phyloP scores from a whole-genome alignment of 2,888 invertebrate species.

The Lochmaea capreae region DNA sequence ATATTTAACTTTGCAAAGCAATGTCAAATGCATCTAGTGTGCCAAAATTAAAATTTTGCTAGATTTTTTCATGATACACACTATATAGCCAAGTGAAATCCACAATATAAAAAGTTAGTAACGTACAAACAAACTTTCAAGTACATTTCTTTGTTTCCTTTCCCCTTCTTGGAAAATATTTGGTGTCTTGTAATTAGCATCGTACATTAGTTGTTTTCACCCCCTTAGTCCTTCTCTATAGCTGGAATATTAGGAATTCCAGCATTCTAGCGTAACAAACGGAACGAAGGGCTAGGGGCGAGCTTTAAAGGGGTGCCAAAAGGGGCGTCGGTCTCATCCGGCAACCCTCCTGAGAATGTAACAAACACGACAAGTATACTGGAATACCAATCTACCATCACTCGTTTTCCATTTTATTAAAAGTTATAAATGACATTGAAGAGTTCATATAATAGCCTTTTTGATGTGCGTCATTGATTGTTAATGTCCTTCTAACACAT shows the following conservation, averaged over 20 bases:
- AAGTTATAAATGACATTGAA: constrained; percentile 2
- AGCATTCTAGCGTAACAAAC: constrained; percentile 27
- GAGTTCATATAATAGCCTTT: no score
- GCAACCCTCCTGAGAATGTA: constrained; percentile 22
- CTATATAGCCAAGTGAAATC: no score
- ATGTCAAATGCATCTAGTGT: no score
- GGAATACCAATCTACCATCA: background rate
- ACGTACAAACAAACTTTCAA: no score
- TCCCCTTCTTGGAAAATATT: no score
- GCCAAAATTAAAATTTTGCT: no score
- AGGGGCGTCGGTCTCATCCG: constrained; percentile 8
- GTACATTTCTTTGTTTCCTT: no score
- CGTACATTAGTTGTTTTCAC: background rate
- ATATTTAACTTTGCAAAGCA: no score
- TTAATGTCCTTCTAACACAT: no score
- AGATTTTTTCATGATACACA: no score
- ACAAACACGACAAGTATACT: constrained; percentile 29
- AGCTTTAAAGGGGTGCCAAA: constrained; percentile 24
- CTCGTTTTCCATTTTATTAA: constrained; percentile 26
- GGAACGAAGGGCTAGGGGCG: constrained; percentile 10
- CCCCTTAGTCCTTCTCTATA: constrained; percentile 15
- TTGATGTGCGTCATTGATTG: no score
- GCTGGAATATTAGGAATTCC: constrained; percentile 28
- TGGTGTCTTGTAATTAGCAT: background rate
- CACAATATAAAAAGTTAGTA: no score